Conservation (phyloP, 2,888 invertebrate species). For the Mimas tiliae region DNA sequence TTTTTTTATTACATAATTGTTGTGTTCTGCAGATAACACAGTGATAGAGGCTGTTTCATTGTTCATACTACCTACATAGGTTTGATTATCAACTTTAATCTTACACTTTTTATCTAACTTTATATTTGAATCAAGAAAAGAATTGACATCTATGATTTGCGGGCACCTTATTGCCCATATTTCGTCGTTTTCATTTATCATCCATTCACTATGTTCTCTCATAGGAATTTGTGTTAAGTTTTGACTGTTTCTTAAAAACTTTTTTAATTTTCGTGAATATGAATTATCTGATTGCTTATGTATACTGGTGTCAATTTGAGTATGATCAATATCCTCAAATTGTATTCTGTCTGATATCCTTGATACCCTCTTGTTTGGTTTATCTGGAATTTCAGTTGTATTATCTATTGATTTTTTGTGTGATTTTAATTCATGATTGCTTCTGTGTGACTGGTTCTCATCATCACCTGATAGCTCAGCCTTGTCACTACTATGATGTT, state of each 20-base stretch:
- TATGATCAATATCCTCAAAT: constrained; percentile 62
- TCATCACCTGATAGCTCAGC: neutral
- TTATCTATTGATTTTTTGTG: constrained; percentile 12
- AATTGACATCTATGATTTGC: constrained; percentile 51
- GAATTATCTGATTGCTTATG: constrained; percentile 28
- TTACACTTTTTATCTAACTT: constrained; percentile 60
- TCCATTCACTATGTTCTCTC: constrained; percentile 34
- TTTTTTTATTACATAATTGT: constrained; percentile 49
- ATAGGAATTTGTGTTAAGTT: constrained; percentile 45
- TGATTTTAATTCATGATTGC: neutral
- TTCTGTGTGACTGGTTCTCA: neutral
- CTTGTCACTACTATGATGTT: neutral
- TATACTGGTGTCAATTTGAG: constrained; percentile 32
- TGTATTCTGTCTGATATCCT: constrained; percentile 60
- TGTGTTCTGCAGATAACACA: constrained; percentile 45
- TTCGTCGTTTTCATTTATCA: constrained; percentile 60
- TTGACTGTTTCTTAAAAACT: constrained; percentile 51
- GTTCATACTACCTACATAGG: constrained; percentile 56
- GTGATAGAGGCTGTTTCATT: constrained; percentile 42
- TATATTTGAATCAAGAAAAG: constrained; percentile 51
- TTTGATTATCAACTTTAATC: constrained; percentile 62
- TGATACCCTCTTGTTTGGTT: constrained; percentile 32
- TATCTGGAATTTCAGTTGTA: constrained; percentile 9
- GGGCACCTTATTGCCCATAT: constrained; percentile 68
- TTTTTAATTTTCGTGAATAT: constrained; percentile 44